Conservation (phyloP, 35 echinoderm and acorn worm genomes). For the Patiria miniata region DNA sequence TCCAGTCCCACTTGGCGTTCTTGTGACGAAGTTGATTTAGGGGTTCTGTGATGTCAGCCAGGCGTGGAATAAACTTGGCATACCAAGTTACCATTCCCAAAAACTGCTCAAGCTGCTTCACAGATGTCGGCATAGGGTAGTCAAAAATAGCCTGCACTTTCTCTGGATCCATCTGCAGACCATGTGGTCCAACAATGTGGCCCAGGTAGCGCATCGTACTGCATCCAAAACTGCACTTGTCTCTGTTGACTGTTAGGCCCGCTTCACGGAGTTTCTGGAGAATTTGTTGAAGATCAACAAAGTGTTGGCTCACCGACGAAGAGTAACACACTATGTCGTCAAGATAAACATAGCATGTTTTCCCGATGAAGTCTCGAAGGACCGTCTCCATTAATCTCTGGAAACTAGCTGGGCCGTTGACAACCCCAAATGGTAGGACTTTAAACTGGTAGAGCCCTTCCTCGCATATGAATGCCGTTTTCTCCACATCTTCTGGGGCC, state of each 20-base stretch:
- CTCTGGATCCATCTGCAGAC: conserved; percentile 27
- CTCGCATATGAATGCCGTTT: conserved; percentile 49
- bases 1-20: conserved; percentile 15
- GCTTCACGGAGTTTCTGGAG: not conserved
- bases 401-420: conserved; percentile 54
- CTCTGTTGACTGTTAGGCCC: conserved; percentile 44
- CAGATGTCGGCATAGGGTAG: not conserved
- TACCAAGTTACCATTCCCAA: conserved; percentile 31
- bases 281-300: conserved; percentile 35
- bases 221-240: conserved; percentile 38
- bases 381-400: conserved; percentile 38
- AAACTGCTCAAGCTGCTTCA: conserved; percentile 11
- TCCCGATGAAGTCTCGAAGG: conserved; percentile 23
- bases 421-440: conserved; percentile 62
- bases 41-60: not conserved
- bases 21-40: conserved; percentile 18
- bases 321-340: conserved; percentile 65
- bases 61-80: conserved; percentile 22
- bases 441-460: conserved; percentile 62
- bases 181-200: conserved; percentile 30
- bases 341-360: conserved; percentile 45
- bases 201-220: conserved; percentile 42
- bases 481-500: conserved; percentile 39
- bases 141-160: conserved; percentile 33
- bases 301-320: not conserved